A percentile compares a stretch with the other conserved stretches of the same genome.
These are phyloP conservation scores for Teleogryllus occipitalis DNA, from an alignment of 1,140 invertebrate genomes.

Conservation along the genomic window DNA sequence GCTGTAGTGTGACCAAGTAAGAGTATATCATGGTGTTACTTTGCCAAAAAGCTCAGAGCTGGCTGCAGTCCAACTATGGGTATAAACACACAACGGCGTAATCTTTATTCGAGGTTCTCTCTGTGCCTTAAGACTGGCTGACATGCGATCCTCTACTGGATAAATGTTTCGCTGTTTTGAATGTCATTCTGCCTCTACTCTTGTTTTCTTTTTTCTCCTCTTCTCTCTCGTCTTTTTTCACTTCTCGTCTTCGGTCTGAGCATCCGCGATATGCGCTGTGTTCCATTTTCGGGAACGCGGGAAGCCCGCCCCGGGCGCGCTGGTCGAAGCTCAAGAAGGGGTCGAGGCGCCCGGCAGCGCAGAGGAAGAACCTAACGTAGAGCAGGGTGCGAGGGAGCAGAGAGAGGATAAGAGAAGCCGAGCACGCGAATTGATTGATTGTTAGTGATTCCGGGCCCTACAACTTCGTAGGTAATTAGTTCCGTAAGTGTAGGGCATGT, in stretches of 20 bases:
- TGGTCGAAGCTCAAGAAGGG: background rate
- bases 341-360: background rate
- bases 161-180: constrained; percentile 5
- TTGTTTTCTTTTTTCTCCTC: background rate
- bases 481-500: too few relatives aligned
- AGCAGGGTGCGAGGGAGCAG: background rate
- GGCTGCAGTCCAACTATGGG: background rate
- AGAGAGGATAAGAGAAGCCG: too few relatives aligned
- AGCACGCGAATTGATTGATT: too few relatives aligned
- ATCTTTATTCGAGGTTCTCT: background rate
- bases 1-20: background rate
- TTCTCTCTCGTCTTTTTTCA: background rate
- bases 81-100: background rate
- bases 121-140: background rate
- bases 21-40: background rate
- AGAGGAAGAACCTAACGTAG: background rate
- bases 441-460: too few relatives aligned
- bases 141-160: background rate
- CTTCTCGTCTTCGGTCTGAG: background rate
- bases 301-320: too few relatives aligned
- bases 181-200: background rate
- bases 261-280: background rate
- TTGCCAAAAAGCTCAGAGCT: background rate
- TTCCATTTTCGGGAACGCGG: background rate
- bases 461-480: too few relatives aligned